Evolutionary conservation across 1,140 invertebrate genomes (phyloP), one percentile per base, ranked within the genome.

Genomic region (Euura lappo): DNA sequence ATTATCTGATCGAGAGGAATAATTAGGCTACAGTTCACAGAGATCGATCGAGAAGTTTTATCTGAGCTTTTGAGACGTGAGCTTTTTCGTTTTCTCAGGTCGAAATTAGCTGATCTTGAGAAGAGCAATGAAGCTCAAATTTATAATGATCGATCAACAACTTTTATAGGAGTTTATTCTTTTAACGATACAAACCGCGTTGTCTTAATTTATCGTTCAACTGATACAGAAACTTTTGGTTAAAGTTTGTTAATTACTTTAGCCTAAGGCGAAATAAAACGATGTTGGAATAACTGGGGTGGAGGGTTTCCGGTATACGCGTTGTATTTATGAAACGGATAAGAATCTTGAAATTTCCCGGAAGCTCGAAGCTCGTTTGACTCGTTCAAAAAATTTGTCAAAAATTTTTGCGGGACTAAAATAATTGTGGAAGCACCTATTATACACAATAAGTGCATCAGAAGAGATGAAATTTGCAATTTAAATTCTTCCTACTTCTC

Each of bases 401-500:
- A 28, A 28, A 28, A 28, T 28, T 28, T 28, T 28, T 28, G 0
- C 0, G 28, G 28, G 28, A 28, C 28, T 28, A 28, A 28, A 28
- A 28, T 28, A 28, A 28, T 28, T 28, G 28, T 28, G 28, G 28
- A 28, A 28, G 28, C 28, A 28, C 28, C 28, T 1, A 28, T 28
- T 28, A 28, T 28, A 60, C 51, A 60, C 10, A 60, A 8, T 11
- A 60, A 60, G 51, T 60, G 51, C 51, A 60, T 60, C 51, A 60
- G 28, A 28, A 60, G 51, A 60, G 51, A 60, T 60, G 51, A 60
- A 60, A 60, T 60, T 60, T 60, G 51, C 51, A 60, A 60, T 60
- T 60, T 60, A 45, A 45, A n/a, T 45, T n/a, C 42, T 6, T n/a
- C 75, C 65, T 68, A 78, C 79, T 82, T 82, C 79, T 82, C 81